Base-by-base conservation (phyloP, 2,113 vertebrate genomes). In the Tauraco erythrolophus region DNA sequence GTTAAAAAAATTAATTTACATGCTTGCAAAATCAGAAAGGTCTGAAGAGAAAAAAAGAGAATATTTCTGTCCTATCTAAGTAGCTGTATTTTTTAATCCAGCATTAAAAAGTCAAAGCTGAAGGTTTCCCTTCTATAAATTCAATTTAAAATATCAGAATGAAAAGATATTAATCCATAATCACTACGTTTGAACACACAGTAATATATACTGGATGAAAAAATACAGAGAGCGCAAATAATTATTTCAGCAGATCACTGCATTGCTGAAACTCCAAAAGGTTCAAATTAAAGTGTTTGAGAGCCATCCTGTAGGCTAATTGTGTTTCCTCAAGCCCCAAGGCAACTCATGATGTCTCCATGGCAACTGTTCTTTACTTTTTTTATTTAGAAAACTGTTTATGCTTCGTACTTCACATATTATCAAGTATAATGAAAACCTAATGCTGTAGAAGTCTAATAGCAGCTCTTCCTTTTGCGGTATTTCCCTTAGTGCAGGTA, bases 311-410 rank as follows among this genome's bases (percentile, higher is more conserved):
- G 65, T 28, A 76, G 82, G 80, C 86, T 96, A 94, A 95, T 94
- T 96, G 92, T 94, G 76, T 95, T 97, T 93, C 45, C 72, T 93
- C 35, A 25, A 92, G 48, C n/a, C 87, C 77, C 37, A 88, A 70
- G 80, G 54, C 92, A 95, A 28, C 39, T 75, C 79, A 45, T 68
- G 90, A 80, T 68, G 27, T 97, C 87, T 95, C 97, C 92, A 96
- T 96, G 74, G 89, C 61, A 96, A 96, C 95, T 7, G 30, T 19
- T 83, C 57, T 86, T 96, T 91, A 86, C 84, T 85, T 95, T 96
- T 57, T 91, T 92, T 86, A 90, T 94, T 97, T 85, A 71, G 74
- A 72, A 90, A 93, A 84, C 41, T 89, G 64, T 85, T 91, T 80
- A 62, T 93, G 66, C 62, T 75, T 96, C 84, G 82, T 78, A 94